Conservation (phyloP, 2,888 invertebrate species). For the Caenorhabditis virilis region DNA sequence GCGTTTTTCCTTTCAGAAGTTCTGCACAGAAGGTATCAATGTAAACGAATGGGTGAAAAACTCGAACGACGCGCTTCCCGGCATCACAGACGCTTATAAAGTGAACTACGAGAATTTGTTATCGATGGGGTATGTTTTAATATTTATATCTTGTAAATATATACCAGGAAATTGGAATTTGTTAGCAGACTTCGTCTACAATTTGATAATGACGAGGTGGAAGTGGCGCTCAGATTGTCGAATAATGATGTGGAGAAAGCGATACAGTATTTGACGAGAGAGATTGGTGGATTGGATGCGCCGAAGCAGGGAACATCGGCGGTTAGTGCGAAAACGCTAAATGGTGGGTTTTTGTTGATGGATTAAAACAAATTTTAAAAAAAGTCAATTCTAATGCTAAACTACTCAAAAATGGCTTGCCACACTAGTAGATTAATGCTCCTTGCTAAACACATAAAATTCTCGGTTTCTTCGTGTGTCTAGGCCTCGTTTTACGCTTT, state of each 20-base stretch:
- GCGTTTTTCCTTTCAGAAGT: too few species aligned
- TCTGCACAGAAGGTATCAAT: conserved; percentile 31
- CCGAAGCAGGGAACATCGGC: conserved; percentile 6
- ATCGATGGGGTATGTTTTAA: conserved; percentile 23
- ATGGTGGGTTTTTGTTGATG: too few species aligned
- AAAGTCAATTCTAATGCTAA: too few species aligned
- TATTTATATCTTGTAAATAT: too few species aligned
- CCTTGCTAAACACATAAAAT: too few species aligned
- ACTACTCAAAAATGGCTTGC: too few species aligned
- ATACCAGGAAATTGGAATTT: too few species aligned
- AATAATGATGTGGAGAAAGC: conserved; percentile 36
- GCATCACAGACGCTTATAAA: conserved; percentile 13
- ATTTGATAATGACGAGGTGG: conserved; percentile 27
- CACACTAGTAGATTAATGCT: too few species aligned
- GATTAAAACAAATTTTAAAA: too few species aligned
- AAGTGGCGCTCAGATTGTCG: conserved; percentile 21
- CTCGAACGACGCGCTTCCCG: conserved; percentile 7
- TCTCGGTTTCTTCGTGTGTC: too few species aligned
- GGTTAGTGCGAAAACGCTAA: neutral
- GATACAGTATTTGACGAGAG: conserved; percentile 26
- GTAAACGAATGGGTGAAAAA: conserved; percentile 24
- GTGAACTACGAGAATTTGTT: conserved; percentile 22
- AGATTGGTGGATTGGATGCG: conserved; percentile 26
- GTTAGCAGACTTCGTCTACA: too few species aligned
- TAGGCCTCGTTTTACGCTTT: too few species aligned